Evolutionary conservation across 2,888 invertebrate genomes (phyloP).

Genomic region (Parnassius smintheus): DNA sequence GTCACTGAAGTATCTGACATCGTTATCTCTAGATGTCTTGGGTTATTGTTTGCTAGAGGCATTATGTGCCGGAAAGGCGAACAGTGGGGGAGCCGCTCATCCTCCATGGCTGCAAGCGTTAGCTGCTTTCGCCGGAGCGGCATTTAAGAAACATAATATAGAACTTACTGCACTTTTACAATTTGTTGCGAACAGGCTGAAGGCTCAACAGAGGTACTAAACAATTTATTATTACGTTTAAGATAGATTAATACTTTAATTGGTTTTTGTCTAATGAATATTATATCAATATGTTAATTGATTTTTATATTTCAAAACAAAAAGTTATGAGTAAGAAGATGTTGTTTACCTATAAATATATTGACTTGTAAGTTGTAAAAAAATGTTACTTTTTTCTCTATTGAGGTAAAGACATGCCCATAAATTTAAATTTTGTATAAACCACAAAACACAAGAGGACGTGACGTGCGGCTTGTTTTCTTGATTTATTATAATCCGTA

Average conservation of each 20-base stretch:
- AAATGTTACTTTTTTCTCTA: no score
- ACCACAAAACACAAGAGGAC: no score
- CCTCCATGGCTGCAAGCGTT: slow-evolving; percentile 97
- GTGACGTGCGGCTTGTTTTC: no score
- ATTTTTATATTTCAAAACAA: no score
- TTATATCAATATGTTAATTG: no score
- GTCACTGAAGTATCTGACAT: slow-evolving; percentile 96
- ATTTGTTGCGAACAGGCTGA: slow-evolving; percentile 98
- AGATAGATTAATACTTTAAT: neutral
- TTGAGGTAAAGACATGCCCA: no score
- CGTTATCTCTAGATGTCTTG: slow-evolving; percentile 96
- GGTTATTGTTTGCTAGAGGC: slow-evolving; percentile 98
- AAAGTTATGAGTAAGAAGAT: no score
- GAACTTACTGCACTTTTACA: slow-evolving; percentile 97
- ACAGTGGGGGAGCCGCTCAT: slow-evolving; percentile 89
- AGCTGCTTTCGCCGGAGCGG: slow-evolving; percentile 96
- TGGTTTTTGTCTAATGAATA: no score
- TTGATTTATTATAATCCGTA: no score
- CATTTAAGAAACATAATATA: slow-evolving; percentile 98
- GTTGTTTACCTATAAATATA: no score
- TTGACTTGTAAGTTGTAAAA: no score
- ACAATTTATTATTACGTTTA: neutral
- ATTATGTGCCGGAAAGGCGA: slow-evolving; percentile 77
- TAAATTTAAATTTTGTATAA: no score
- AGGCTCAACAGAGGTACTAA: slow-evolving; percentile 93